Evolutionary conservation across 92 coral and sea anemone species (phyloP).

Genomic region (Isaurus tuberculatus): DNA sequence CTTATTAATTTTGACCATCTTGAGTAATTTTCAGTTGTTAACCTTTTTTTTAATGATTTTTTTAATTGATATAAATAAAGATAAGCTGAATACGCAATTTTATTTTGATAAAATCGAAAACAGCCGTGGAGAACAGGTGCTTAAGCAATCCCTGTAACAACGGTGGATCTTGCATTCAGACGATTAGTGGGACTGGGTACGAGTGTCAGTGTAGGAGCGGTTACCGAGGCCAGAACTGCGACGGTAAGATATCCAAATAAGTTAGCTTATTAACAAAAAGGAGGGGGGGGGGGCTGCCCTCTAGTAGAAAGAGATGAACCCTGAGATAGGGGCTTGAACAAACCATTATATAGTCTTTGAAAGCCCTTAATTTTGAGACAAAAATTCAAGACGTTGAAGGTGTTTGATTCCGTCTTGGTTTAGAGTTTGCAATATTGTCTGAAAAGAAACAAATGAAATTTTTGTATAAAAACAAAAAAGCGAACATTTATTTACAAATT

Average conservation of each 20-base stretch:
- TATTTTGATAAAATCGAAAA: not conserved
- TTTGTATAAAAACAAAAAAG: no score
- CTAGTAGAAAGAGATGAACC: no score
- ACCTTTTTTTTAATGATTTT: not conserved
- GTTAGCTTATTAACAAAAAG: not conserved
- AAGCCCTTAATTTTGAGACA: no score
- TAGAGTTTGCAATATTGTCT: no score
- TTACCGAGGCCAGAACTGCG: constrained; percentile 85
- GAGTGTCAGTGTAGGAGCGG: constrained; percentile 87
- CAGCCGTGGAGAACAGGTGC: constrained; percentile 84
- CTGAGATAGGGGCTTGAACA: no score
- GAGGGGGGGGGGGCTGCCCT: not conserved
- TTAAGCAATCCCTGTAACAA: constrained; percentile 85
- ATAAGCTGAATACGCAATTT: not conserved
- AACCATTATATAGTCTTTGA: no score
- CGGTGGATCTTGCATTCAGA: constrained; percentile 92
- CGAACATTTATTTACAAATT: no score
- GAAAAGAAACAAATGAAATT: no score
- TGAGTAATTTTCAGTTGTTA: no score
- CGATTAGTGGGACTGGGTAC: constrained; percentile 83
- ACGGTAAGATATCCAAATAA: constrained; percentile 61
- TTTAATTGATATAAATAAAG: not conserved
- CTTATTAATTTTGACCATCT: no score
- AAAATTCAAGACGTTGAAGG: no score
- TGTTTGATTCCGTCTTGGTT: no score